Conservation (phyloP, 2,797 vertebrate genomes). For the Sebastes goodei region DNA sequence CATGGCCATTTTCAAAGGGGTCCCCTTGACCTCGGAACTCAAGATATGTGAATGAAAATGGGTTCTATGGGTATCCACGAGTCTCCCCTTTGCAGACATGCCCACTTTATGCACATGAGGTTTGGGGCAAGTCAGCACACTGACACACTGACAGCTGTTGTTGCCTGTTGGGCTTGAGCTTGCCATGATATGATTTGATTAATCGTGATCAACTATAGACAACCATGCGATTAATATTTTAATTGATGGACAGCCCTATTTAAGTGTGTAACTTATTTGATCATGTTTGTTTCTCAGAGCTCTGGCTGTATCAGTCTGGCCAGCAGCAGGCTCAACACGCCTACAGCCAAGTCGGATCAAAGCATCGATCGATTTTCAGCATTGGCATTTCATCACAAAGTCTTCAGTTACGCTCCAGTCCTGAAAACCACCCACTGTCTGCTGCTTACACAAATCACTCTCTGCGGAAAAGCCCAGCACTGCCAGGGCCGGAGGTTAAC, state of each 20-base stretch:
- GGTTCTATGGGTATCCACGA: no score
- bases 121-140: no score
- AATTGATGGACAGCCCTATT: neutral
- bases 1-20: no score
- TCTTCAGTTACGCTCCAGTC: slow-evolving; percentile 31
- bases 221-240: neutral
- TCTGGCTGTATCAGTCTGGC: slow-evolving; percentile 8
- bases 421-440: slow-evolving; percentile 52
- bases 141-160: no score
- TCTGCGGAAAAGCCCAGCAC: slow-evolving; percentile 19
- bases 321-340: slow-evolving; percentile 11
- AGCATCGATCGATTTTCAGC: slow-evolving; percentile 43
- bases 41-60: no score
- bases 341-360: slow-evolving; percentile 35
- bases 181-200: no score
- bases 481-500: slow-evolving; percentile 41
- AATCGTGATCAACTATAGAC: no score
- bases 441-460: slow-evolving; percentile 20
- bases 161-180: no score
- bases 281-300: slow-evolving; percentile 33
- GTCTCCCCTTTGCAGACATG: no score
- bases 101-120: no score
- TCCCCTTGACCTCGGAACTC: no score
- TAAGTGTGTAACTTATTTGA: neutral
- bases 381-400: slow-evolving; percentile 50